These are phyloP conservation scores for Acheta domesticus DNA, from an alignment of 2,888 invertebrate species.

Conservation along the genomic window DNA sequence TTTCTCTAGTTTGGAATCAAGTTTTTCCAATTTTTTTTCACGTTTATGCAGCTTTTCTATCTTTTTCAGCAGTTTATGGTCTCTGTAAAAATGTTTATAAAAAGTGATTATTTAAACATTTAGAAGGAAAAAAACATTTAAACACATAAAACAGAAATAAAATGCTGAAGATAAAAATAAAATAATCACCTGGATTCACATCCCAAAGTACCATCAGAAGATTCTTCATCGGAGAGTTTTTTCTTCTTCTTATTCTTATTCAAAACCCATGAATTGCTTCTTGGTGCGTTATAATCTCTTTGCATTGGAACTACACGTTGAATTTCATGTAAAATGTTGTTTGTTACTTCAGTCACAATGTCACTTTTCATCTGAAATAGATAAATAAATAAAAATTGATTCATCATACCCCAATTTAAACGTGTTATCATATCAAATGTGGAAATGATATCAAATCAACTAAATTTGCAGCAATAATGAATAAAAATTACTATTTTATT, in stretches of 20 bases:
- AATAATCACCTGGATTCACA: conserved; percentile 33
- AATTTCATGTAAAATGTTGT: conserved; percentile 37
- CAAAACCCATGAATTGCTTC: conserved; percentile 21
- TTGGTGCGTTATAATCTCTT: conserved; percentile 20
- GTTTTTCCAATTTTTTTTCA: conserved; percentile 43
- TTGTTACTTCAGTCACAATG: conserved; percentile 39
- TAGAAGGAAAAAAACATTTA: background rate
- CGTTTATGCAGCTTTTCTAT: conserved; percentile 38
- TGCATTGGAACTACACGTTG: conserved; percentile 30
- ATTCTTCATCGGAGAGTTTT: conserved; percentile 34
- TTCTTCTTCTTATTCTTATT: conserved; percentile 33
- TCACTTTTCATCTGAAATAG: conserved; percentile 41
- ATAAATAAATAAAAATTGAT: background rate
- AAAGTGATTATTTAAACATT: background rate
- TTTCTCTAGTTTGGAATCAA: conserved; percentile 48
- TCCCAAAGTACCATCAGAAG: conserved; percentile 34
- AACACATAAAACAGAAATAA: background rate
- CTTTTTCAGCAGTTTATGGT: conserved; percentile 37
- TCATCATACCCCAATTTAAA: too few relatives aligned
- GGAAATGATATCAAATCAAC: too few relatives aligned
- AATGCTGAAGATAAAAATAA: background rate
- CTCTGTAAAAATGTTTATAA: conserved; percentile 29
- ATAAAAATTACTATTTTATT: too few relatives aligned
- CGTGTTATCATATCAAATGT: too few relatives aligned
- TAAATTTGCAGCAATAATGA: too few relatives aligned